These are phyloP conservation scores for Lagorchestes hirsutus DNA, from an alignment of 2,797 vertebrate genomes.

Conservation along the genomic window DNA sequence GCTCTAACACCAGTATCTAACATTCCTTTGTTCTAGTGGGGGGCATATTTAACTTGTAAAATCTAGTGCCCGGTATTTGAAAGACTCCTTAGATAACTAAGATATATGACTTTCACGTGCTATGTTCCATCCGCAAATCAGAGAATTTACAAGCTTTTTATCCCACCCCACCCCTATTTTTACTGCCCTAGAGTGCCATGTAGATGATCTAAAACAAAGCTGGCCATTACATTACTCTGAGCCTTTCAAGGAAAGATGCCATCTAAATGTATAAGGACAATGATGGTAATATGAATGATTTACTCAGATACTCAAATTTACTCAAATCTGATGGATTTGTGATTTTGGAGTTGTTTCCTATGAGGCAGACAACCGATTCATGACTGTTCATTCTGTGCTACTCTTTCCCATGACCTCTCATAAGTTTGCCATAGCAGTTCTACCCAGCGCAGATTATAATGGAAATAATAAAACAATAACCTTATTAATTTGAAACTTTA, in stretches of 20 bases:
- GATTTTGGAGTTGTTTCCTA: background rate
- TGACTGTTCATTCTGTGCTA: background rate
- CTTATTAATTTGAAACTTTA: background rate
- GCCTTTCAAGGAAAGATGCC: background rate
- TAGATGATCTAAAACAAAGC: background rate
- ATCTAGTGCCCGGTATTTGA: background rate
- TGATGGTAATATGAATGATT: background rate
- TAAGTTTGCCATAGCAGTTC: background rate
- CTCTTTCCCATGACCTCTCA: background rate
- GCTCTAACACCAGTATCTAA: background rate
- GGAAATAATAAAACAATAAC: background rate
- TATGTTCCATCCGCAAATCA: background rate
- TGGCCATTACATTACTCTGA: background rate
- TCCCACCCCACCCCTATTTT: background rate
- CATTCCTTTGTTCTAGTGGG: background rate
- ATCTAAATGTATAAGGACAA: background rate
- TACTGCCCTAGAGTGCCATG: background rate
- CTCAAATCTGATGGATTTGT: background rate
- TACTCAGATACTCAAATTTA: background rate
- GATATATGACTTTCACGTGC: slow-evolving; percentile 6
- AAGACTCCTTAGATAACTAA: slow-evolving; percentile 32
- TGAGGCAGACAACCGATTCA: background rate
- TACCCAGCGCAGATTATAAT: background rate
- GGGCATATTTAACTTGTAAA: background rate
- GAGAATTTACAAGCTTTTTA: background rate